These are phyloP conservation scores for Hemicrepidius hirtus DNA, from an alignment of 2,888 invertebrate genomes.

Conservation along the genomic window DNA sequence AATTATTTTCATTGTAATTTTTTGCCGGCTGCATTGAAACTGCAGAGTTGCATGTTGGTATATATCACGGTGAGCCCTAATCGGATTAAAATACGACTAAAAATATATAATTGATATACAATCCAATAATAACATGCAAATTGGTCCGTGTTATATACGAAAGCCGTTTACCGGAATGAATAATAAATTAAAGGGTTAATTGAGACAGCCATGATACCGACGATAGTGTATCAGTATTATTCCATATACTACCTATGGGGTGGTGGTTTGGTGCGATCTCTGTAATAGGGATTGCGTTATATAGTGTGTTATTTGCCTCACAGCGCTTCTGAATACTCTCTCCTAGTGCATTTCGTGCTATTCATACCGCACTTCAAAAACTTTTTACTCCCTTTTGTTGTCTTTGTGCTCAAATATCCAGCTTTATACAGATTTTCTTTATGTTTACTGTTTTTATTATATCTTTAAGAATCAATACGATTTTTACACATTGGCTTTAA, in stretches of 20 bases:
- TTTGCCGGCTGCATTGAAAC: background rate
- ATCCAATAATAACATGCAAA: slow-evolving; percentile 60
- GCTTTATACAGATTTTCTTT: slow-evolving; percentile 2
- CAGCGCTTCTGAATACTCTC: slow-evolving; percentile 20
- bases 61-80: slow-evolving; percentile 41
- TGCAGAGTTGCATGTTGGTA: slow-evolving; percentile 16
- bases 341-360: slow-evolving; percentile 16
- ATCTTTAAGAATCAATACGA: no score
- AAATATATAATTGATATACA: slow-evolving; percentile 56
- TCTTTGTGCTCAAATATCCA: background rate
- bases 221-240: slow-evolving; percentile 52
- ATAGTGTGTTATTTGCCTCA: slow-evolving; percentile 36
- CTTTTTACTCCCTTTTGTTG: background rate
- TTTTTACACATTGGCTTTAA: no score
- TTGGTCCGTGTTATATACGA: slow-evolving; percentile 59
- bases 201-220: slow-evolving; percentile 55
- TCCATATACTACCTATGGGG: slow-evolving; percentile 40
- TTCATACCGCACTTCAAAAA: slow-evolving; percentile 25
- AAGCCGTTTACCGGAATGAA: slow-evolving; percentile 62
- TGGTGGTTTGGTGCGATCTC: slow-evolving; percentile 26
- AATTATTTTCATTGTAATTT: background rate
- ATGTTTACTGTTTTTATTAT: background rate
- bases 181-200: slow-evolving; percentile 64
- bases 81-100: slow-evolving; percentile 47
- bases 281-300: slow-evolving; percentile 33